These are phyloP conservation scores for Acanthiza pusilla DNA, from an alignment of 2,797 vertebrate genomes.

Conservation along the genomic window DNA sequence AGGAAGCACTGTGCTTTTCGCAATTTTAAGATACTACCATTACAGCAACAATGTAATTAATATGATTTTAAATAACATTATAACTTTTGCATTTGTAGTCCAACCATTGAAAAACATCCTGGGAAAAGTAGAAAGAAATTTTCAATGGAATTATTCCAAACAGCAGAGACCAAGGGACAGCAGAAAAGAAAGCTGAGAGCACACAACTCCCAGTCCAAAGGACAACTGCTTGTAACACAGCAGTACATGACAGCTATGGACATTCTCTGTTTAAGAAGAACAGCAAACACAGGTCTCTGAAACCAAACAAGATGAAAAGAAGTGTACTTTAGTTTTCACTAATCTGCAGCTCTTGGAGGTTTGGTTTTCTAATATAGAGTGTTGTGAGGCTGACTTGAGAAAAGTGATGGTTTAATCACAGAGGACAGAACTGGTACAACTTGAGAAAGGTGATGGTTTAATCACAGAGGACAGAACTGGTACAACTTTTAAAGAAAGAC, in stretches of 20 bases:
- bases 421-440: neutral
- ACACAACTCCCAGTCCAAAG: rapidly evolving
- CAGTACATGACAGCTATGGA: neutral
- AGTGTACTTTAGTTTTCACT: neutral
- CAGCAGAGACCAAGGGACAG: neutral
- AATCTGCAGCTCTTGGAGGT: neutral
- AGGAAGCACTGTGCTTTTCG: neutral
- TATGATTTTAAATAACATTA: neutral
- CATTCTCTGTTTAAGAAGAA: neutral
- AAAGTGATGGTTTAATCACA: neutral
- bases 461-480: neutral
- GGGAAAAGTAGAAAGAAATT: neutral
- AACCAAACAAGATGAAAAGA: neutral
- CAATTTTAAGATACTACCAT: neutral
- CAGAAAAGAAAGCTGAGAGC: neutral
- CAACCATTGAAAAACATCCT: neutral
- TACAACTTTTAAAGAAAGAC: neutral
- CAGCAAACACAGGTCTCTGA: neutral
- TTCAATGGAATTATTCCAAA: neutral
- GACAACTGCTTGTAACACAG: neutral
- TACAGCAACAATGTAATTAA: neutral
- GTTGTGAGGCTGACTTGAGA: neutral
- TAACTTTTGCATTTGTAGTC: neutral
- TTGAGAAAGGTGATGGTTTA: neutral
- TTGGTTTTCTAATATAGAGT: neutral